phyloP scores from a whole-genome alignment of 2,113 vertebrate genomes.

The Syrmaticus mikado region DNA sequence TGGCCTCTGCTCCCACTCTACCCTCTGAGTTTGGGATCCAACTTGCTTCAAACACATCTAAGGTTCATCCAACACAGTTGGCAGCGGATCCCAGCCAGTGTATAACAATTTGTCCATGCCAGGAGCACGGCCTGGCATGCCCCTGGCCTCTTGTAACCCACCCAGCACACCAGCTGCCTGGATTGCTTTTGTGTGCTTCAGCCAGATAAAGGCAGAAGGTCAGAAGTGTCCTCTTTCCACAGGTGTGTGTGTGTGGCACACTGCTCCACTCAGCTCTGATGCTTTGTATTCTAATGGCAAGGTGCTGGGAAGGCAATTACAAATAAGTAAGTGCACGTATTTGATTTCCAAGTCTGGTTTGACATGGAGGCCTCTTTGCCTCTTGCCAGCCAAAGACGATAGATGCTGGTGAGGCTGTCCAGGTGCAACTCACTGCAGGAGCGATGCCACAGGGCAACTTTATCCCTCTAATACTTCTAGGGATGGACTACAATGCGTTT shows the following conservation, averaged over 20 bases:
- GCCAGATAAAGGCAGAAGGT: neutral
- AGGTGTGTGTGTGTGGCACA: too few species aligned
- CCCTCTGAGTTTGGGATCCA: neutral
- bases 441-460: neutral
- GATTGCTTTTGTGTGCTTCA: neutral
- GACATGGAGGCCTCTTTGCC: neutral
- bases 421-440: neutral
- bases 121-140: neutral
- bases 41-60: neutral
- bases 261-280: fast-evolving
- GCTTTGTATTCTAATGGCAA: neutral
- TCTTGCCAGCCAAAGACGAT: neutral
- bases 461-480: neutral
- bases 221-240: neutral
- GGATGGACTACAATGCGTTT: neutral
- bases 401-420: neutral
- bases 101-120: neutral
- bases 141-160: neutral
- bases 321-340: neutral
- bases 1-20: neutral
- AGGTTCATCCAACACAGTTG: neutral
- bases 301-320: neutral
- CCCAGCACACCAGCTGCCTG: neutral
- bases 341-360: neutral
- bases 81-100: neutral